Evolutionary conservation across 2,113 vertebrate species (phyloP).

Genomic region (Neogale vison): DNA sequence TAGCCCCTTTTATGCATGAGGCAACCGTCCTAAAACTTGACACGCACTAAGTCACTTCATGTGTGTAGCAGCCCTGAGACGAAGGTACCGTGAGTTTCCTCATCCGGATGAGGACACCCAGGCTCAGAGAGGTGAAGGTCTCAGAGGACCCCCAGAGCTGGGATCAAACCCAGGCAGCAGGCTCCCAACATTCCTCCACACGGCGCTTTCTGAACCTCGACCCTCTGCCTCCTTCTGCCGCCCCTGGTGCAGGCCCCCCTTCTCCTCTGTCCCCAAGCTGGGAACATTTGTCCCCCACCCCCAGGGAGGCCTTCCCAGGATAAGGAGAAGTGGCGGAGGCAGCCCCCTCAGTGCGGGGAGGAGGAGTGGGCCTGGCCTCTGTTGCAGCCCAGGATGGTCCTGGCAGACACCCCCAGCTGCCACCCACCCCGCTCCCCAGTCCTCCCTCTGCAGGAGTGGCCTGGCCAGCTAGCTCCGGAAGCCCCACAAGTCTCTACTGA

Average conservation of each 20-base stretch:
- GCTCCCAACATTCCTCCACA: background rate
- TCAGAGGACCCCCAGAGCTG: background rate
- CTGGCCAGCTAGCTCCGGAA: background rate
- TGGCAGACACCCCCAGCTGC: background rate
- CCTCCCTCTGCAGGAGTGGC: background rate
- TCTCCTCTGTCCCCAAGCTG: rapidly evolving
- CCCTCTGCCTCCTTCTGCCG: background rate
- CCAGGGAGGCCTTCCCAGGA: background rate
- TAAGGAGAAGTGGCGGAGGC: rapidly evolving
- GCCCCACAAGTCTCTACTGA: too few relatives aligned
- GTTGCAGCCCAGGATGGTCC: background rate
- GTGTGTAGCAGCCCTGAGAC: background rate
- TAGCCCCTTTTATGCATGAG: background rate
- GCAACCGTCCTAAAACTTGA: background rate
- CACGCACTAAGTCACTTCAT: background rate
- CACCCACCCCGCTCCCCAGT: background rate
- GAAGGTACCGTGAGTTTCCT: background rate
- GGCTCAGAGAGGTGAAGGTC: background rate
- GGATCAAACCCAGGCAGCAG: background rate
- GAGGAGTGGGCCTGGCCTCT: background rate
- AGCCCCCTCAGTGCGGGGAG: background rate
- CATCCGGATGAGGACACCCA: background rate
- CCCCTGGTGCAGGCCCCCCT: background rate
- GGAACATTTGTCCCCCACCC: rapidly evolving
- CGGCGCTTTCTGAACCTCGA: background rate